Evolutionary conservation across 2,113 vertebrate species (phyloP), one percentile per base, ranked within the genome.

Genomic region (Varanus salvator): DNA sequence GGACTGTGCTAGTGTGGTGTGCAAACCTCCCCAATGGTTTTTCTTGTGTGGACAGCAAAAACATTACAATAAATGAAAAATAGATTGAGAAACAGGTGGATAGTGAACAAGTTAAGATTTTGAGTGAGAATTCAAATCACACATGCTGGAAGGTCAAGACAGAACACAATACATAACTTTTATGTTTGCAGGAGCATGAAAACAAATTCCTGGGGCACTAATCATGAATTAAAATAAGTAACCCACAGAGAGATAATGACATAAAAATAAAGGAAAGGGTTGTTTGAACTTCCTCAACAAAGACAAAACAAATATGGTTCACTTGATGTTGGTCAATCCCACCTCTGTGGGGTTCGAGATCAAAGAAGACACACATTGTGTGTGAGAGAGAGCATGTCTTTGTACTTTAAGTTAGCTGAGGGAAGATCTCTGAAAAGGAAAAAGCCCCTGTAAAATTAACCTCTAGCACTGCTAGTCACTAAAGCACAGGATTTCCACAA

Each of bases 251-350:
- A 88, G 68, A 88, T 72, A 74, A 81, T 74, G 72, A 19, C 80
- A 72, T 21, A 38, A 74, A 74, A 72, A 82, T 57, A 87, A 86
- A 86, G 44, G 76, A 87, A 80, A 34, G 11, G 19, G 60, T 82
- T 81, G 25, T 69, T 82, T 88, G 68, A 88, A 52, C 15, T 57
- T 88, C 52, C 23, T 82, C 68, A 88, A 29, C 34, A 89, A 83
- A 87, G 75, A 80, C 75, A 78, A 75, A 83, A 88, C 34, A 89
- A 83, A 84, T 64, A 89, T 74, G 52, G 17, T 75, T 83, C 69
- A 89, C 54, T 19, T 89, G 38, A 84, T 64, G 27, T 75, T 89
- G 80, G 72, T 89, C 80, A 84, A 31, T 75, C 34, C 57, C 38
- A 64, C 54, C 80, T 84, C 87, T 66, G 27, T 64, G 15, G 11